Base-by-base conservation (phyloP, 2,113 vertebrate genomes). In the Australoheros scitulus region DNA sequence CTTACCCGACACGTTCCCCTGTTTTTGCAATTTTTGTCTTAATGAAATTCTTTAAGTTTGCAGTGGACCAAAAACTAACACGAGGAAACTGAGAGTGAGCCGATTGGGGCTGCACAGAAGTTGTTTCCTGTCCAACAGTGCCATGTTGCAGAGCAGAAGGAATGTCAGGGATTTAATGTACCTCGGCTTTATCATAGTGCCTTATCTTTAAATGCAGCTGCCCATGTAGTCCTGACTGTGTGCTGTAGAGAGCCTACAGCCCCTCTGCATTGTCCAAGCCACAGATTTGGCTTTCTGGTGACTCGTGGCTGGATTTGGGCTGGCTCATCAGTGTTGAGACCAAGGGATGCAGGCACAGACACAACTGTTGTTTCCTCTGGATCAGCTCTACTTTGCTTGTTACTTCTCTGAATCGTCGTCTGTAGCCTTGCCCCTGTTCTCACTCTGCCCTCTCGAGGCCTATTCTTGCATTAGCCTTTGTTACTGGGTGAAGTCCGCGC, bases 171-270 rank as follows among this genome's bases (percentile, higher is more conserved):
- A 96, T 96, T 94, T 93, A 90, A 91, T 95, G 95, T 96, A 96
- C 96, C 95, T 96, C 96, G 94, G 95, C 95, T 96, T 96, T 95
- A 95, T 95, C 94, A 90, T 95, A 96, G 96, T 96, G 96, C 96
- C 96, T 96, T 96, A 96, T 95, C 94, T 92, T 91, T 90, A 92
- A 94, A 94, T 93, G 93, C 93, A 95, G 94, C 94, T 94, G 94
- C 93, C 88, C 87, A 83, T 88, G 84, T 90, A 80, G 92, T 93
- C 91, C 84, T 81, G 91, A 90, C 93, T 83, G 85, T 83, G 90
- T 60, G 90, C 81, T 89, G 76, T 63, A 77, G 76, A 88, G 83
- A 82, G 85, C 87, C 80, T 88, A 78, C 85, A 29, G 74, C 86
- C 87, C 80, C 87, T 84, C 89, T 80, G 83, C 84, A 43, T 91